Percentiles rank a stretch among this genome's conserved stretches.
These are phyloP conservation scores for Hemibagrus wyckioides DNA, from an alignment of 2,113 vertebrate genomes.

Conservation along the genomic window DNA sequence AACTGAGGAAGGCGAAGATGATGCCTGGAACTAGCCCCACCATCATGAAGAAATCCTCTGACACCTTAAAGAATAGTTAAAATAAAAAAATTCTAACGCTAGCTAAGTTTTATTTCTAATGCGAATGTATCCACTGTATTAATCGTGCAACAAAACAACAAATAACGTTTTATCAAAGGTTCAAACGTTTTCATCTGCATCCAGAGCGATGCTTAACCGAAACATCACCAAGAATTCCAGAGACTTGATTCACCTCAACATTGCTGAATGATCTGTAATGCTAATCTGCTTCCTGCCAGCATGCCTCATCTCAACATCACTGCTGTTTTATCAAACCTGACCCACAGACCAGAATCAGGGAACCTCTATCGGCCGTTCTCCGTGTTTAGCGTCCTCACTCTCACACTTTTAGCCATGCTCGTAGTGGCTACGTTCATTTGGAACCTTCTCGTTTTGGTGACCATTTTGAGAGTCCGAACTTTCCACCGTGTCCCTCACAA, in stretches of 20 bases:
- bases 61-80: background rate
- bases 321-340: slow-evolving; percentile 59
- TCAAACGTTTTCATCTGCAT: background rate
- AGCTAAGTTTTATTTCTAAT: background rate
- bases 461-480: slow-evolving; percentile 88
- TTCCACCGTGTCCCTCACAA: slow-evolving; percentile 97
- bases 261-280: slow-evolving; percentile 47
- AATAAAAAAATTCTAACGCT: background rate
- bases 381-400: slow-evolving; percentile 81
- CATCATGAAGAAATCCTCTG: background rate
- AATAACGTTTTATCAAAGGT: no score
- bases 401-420: slow-evolving; percentile 86
- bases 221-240: background rate
- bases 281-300: slow-evolving; percentile 40
- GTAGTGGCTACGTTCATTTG: slow-evolving; percentile 89
- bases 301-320: slow-evolving; percentile 69
- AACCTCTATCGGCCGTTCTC: slow-evolving; percentile 77
- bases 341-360: slow-evolving; percentile 57
- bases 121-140: background rate
- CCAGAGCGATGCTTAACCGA: slow-evolving; percentile 1
- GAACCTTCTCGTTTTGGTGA: slow-evolving; percentile 91
- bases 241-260: slow-evolving; percentile 30
- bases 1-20: background rate
- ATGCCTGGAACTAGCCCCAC: background rate
- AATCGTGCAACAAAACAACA: no score